Evolutionary conservation across 2,113 vertebrate species (phyloP), one percentile per base, ranked within the genome.

Genomic region (Oryzias javanicus): DNA sequence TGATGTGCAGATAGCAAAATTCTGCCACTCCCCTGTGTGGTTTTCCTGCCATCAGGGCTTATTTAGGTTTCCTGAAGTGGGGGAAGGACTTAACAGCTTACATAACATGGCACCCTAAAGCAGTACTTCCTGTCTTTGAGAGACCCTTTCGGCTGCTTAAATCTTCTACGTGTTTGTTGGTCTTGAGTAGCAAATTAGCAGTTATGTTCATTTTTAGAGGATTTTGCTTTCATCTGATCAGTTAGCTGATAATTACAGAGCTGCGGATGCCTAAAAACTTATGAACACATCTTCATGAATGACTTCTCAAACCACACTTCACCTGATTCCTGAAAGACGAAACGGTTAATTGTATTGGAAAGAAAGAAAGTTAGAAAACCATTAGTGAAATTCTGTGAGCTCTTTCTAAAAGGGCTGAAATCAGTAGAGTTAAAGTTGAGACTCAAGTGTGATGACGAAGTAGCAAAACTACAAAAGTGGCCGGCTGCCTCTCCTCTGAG

Each of bases 31-130:
- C 86, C 84, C 76, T 78, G 35, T 76, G 76, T 72, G 83, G 80
- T 75, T 76, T 90, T 91, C 87, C 88, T 90, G 81, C 80, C 76
- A 86, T 88, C 52, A 40, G 72, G 76, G 83, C 80, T 67, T 79
- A 80, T 86, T 76, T 85, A 71, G 65, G 61, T 74, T 89, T 84
- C 65, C 71, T 69, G 60, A 62, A 56, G 46, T 15, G 19, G 52
- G 50, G 57, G 68, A 3, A 4, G 52, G 49, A 42, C 44, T 64
- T 62, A 19, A 72, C 47, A 20, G 78, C 53, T 78, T 83, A 80
- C 55, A 49, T 82, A 83, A 86, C 53, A 51, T 49, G 69, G 75
- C 72, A 66, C 61, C 51, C 56, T 81, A 75, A 89, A 88, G 83
- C 79, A 67, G 60, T 55, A 59, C 82, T 90, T 88, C 85, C 86